These are phyloP conservation scores for Bagarius yarrelli DNA, from an alignment of 2,113 vertebrate species.

Conservation along the genomic window DNA sequence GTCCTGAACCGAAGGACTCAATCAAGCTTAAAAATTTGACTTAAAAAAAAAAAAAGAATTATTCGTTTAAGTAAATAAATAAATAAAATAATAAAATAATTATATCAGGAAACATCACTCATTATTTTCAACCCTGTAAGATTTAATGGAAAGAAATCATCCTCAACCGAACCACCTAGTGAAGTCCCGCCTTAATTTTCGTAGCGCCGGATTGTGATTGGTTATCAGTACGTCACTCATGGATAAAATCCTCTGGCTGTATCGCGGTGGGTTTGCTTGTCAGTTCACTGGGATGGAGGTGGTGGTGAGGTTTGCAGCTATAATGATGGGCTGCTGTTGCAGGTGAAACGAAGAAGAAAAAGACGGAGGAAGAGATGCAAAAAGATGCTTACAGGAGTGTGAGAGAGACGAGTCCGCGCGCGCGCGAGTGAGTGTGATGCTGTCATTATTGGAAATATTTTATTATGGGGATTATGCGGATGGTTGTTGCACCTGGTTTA, in stretches of 20 bases:
- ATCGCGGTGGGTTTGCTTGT: conserved; percentile 43
- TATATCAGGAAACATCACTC: neutral
- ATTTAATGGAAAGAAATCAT: neutral
- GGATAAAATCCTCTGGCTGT: neutral
- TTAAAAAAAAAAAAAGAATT: neutral
- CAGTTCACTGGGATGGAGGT: conserved; percentile 48
- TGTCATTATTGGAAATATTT: neutral
- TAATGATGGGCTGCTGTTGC: conserved; percentile 58
- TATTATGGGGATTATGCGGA: neutral
- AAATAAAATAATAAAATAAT: neutral
- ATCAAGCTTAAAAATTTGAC: neutral
- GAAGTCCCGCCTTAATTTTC: neutral
- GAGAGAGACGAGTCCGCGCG: conserved; percentile 50
- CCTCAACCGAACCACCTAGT: neutral
- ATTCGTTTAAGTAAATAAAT: neutral
- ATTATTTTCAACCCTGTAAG: neutral
- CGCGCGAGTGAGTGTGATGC: conserved; percentile 59
- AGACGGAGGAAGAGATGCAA: neutral
- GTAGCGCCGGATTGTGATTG: conserved; percentile 5
- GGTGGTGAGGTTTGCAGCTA: conserved; percentile 62
- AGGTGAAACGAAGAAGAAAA: conserved; percentile 42
- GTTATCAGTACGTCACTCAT: neutral
- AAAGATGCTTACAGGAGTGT: conserved; percentile 53
- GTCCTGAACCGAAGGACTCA: neutral
- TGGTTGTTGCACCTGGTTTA: conserved; percentile 55